Percentiles rank a stretch among this genome's conserved stretches.
These are phyloP conservation scores for Eudyptes chrysolophus DNA, from an alignment of 2,113 vertebrate species.

Conservation along the genomic window DNA sequence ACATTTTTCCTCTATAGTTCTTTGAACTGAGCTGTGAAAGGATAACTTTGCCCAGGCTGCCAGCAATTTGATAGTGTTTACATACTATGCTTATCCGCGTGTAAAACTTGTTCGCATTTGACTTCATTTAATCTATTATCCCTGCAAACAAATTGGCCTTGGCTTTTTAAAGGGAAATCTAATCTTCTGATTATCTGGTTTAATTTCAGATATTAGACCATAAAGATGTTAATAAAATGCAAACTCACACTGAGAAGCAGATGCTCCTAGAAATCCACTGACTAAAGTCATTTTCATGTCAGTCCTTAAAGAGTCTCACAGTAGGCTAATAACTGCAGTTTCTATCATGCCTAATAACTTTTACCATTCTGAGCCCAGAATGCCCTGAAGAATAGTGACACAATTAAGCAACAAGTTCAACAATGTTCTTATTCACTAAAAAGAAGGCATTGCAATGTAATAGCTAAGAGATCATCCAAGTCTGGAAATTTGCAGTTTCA, in stretches of 20 bases:
- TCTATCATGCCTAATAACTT: background rate
- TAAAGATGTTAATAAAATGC: background rate
- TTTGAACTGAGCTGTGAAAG: background rate
- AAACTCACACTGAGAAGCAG: background rate
- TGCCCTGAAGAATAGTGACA: background rate
- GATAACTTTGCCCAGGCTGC: background rate
- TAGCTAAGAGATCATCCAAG: background rate
- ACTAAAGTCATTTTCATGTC: background rate
- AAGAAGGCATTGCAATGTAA: background rate
- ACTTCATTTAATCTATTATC: background rate
- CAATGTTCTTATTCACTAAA: background rate
- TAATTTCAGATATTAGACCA: slow-evolving; percentile 19
- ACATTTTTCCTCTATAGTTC: background rate
- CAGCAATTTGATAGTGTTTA: background rate
- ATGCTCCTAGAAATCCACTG: background rate
- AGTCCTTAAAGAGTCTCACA: background rate
- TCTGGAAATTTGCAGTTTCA: background rate
- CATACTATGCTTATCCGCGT: background rate
- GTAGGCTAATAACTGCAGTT: background rate
- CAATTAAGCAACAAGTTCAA: background rate
- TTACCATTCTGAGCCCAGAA: background rate
- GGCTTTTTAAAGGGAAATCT: background rate
- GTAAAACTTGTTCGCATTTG: background rate
- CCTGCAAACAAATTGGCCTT: background rate
- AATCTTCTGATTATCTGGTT: background rate